phyloP scores from a whole-genome alignment of 1,140 invertebrate species.

The Cheumatopsyche charites region DNA sequence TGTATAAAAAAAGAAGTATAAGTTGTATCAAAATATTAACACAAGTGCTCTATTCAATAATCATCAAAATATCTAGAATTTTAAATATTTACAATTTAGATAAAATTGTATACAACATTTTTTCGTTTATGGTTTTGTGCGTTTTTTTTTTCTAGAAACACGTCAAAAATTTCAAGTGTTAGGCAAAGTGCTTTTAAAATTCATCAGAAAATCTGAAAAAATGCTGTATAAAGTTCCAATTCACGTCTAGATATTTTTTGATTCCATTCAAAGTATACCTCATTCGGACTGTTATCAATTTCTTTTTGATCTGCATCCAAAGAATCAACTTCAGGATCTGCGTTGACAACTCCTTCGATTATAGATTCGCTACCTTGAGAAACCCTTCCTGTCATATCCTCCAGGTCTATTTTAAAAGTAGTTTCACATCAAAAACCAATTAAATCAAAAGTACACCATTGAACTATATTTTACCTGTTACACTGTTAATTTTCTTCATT shows the following conservation, averaged over 20 bases:
- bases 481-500: conserved; percentile 32
- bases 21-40: too few relatives aligned
- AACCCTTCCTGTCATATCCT: conserved; percentile 47
- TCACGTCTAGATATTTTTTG: background rate
- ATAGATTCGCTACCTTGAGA: conserved; percentile 59
- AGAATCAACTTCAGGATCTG: conserved; percentile 67
- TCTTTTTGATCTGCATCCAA: conserved; percentile 59
- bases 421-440: background rate
- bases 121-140: too few relatives aligned
- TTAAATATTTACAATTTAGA: too few relatives aligned
- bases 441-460: background rate
- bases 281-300: conserved; percentile 54
- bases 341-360: conserved; percentile 69
- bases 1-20: too few relatives aligned
- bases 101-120: too few relatives aligned
- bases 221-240: too few relatives aligned
- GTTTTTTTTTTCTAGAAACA: too few relatives aligned
- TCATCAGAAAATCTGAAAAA: too few relatives aligned
- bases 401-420: conserved; percentile 10
- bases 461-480: background rate
- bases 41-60: too few relatives aligned
- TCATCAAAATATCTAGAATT: too few relatives aligned
- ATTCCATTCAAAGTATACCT: conserved; percentile 47
- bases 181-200: too few relatives aligned
- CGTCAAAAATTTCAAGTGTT: too few relatives aligned